A percentile compares a stretch with the other conserved stretches of the same genome.
These are phyloP conservation scores for Zeus faber DNA, from an alignment of 2,113 vertebrate species.

Conservation along the genomic window DNA sequence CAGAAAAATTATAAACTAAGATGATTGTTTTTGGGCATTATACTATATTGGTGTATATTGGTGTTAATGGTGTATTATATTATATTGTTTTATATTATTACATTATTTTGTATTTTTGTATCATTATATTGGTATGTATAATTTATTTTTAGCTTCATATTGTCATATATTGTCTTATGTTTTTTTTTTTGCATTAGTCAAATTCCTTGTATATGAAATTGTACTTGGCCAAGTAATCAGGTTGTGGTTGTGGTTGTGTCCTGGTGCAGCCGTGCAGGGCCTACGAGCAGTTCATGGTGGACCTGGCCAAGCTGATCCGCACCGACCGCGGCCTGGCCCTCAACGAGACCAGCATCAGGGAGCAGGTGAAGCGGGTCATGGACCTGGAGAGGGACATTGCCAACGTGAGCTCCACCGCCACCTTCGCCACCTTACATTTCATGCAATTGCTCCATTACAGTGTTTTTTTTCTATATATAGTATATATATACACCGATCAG, in stretches of 20 bases:
- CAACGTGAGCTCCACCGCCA: slow-evolving; percentile 76
- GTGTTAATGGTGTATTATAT: slow-evolving; percentile 9
- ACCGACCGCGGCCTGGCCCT: slow-evolving; percentile 74
- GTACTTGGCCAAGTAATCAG: too few species aligned
- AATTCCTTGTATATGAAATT: too few species aligned
- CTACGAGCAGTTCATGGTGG: slow-evolving; percentile 88
- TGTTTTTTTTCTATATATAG: too few species aligned
- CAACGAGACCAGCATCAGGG: slow-evolving; percentile 67
- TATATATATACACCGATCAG: too few species aligned
- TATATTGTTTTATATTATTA: slow-evolving; percentile 2
- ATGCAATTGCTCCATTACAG: too few species aligned
- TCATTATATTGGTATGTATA: background rate
- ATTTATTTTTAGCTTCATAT: too few species aligned
- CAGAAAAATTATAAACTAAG: background rate
- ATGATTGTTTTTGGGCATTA: too few species aligned
- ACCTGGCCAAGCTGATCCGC: slow-evolving; percentile 85
- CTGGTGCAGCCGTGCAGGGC: slow-evolving; percentile 82
- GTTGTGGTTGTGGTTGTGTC: slow-evolving; percentile 24
- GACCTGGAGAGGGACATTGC: slow-evolving; percentile 90
- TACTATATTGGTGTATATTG: too few species aligned
- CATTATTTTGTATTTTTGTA: background rate
- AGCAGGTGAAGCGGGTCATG: slow-evolving; percentile 81
- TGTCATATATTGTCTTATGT: too few species aligned
- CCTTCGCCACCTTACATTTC: slow-evolving; percentile 5
- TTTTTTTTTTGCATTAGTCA: too few species aligned